phyloP scores from a whole-genome alignment of 2,797 vertebrate genomes.

The Cynopterus sphinx region DNA sequence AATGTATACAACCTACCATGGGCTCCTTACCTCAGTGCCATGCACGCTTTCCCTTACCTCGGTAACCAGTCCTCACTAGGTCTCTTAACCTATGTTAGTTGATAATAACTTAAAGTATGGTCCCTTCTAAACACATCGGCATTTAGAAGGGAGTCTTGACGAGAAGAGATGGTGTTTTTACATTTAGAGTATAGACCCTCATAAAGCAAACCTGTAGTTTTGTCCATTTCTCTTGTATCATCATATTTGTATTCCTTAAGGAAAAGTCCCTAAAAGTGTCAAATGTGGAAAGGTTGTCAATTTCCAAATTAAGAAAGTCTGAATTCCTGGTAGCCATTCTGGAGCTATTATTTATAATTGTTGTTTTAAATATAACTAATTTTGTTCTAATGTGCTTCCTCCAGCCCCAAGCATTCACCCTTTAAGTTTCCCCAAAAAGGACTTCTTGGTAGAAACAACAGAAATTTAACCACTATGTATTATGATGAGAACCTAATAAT shows the following conservation, averaged over 20 bases:
- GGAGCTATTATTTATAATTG: not conserved
- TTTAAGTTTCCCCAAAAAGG: not conserved
- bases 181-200: not conserved
- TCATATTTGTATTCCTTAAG: not conserved
- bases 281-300: not conserved
- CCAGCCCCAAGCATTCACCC: not conserved
- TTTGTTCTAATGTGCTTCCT: not conserved
- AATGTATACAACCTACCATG: not conserved
- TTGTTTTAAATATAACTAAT: conserved; percentile 26
- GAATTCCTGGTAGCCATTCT: not conserved
- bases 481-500: not conserved
- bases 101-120: not conserved
- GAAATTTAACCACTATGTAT: not conserved
- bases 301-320: not conserved
- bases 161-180: not conserved
- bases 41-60: not conserved
- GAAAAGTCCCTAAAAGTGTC: not conserved
- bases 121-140: not conserved
- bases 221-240: not conserved
- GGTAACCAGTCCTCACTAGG: not conserved
- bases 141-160: not conserved
- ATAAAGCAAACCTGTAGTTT: not conserved
- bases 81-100: not conserved
- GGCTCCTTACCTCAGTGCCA: not conserved
- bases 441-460: not conserved